Conservation (phyloP, 2,797 vertebrate species). For the Squalus acanthias region DNA sequence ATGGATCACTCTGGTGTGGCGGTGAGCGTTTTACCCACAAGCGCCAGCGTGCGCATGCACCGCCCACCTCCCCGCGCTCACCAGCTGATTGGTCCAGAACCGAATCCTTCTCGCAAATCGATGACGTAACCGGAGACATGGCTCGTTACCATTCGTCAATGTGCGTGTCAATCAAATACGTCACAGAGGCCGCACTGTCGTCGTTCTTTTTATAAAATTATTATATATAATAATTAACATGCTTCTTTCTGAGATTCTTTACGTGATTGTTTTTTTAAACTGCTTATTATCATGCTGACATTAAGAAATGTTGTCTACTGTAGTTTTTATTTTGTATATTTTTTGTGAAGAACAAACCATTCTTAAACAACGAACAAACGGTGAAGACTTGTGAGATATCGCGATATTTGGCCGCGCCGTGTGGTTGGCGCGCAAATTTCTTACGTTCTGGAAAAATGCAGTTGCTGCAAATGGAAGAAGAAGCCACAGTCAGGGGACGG, state of each 20-base stretch:
- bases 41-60: neutral
- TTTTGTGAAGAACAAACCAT: neutral
- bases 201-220: neutral
- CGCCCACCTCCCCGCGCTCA: neutral
- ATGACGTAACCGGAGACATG: neutral
- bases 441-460: neutral
- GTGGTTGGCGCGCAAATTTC: neutral
- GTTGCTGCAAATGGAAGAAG: neutral
- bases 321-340: neutral
- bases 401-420: neutral
- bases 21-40: conserved; percentile 16
- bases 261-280: neutral
- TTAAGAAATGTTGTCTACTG: neutral
- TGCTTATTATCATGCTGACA: neutral
- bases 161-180: neutral
- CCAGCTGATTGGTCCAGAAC: neutral
- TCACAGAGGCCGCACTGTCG: neutral
- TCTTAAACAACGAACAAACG: neutral
- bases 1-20: conserved; percentile 5
- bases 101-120: too few species aligned
- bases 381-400: neutral
- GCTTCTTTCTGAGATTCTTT: neutral
- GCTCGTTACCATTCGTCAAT: neutral
- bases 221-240: neutral
- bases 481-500: neutral